These are phyloP conservation scores for Craterocephalus amniculus DNA, from an alignment of 2,797 vertebrate species.

Conservation along the genomic window DNA sequence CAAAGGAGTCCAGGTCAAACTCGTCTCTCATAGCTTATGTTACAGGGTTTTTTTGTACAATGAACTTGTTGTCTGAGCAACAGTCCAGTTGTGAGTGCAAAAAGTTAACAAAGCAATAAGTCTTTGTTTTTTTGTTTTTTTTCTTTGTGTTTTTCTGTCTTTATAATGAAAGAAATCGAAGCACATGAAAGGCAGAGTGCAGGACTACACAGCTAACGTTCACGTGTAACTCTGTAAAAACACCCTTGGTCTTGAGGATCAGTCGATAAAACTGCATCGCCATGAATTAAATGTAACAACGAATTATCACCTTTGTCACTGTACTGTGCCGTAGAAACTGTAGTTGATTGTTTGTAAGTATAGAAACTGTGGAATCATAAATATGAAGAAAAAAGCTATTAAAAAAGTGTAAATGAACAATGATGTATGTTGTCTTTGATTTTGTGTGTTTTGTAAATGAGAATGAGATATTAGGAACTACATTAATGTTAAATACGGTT, in stretches of 20 bases:
- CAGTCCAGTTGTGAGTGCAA: conserved; percentile 78
- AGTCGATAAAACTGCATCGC: conserved; percentile 79
- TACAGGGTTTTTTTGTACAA: conserved; percentile 81
- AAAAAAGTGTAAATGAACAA: conserved; percentile 80
- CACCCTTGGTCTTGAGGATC: conserved; percentile 74
- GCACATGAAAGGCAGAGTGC: conserved; percentile 59
- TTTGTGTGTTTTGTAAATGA: conserved; percentile 86
- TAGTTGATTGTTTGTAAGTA: conserved; percentile 90
- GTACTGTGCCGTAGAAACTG: conserved; percentile 91
- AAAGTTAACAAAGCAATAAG: conserved; percentile 87
- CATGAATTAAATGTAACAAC: conserved; percentile 81
- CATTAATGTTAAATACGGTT: conserved; percentile 79
- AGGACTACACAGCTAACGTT: conserved; percentile 66
- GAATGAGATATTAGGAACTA: conserved; percentile 78
- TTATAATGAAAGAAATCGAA: conserved; percentile 65
- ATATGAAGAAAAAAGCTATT: conserved; percentile 72
- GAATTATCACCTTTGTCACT: conserved; percentile 81
- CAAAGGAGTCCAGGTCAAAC: conserved; percentile 66
- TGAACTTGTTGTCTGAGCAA: conserved; percentile 70
- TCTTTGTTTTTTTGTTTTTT: too few species aligned
- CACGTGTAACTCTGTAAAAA: conserved; percentile 69
- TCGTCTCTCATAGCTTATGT: conserved; percentile 73
- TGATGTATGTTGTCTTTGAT: conserved; percentile 84
- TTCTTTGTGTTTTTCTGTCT: conserved; percentile 72
- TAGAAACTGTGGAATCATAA: conserved; percentile 84